Evolutionary conservation across 1,140 invertebrate genomes (phyloP).

Genomic region (Phenacoccus solenopsis): DNA sequence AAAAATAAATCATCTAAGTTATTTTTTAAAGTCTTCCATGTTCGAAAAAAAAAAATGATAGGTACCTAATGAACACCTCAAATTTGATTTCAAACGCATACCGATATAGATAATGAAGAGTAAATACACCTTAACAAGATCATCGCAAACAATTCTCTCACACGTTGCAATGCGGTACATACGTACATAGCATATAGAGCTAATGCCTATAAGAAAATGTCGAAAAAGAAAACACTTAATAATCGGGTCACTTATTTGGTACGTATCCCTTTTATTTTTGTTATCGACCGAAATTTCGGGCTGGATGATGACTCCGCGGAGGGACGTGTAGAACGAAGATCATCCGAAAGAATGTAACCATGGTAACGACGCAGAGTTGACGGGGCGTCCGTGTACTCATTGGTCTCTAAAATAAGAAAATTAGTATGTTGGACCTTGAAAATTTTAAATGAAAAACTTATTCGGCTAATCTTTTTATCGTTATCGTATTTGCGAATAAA

Average conservation of each 20-base stretch:
- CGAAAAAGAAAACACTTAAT: conserved; percentile 11
- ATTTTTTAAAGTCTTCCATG: too few species aligned
- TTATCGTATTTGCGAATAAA: neutral
- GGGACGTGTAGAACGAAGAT: neutral
- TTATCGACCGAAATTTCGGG: conserved; percentile 14
- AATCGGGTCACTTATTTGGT: conserved; percentile 17
- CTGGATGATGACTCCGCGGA: neutral
- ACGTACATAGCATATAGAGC: too few species aligned
- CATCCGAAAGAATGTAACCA: conserved; percentile 13
- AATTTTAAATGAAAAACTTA: neutral
- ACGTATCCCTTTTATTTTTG: conserved; percentile 15
- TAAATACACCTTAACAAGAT: too few species aligned
- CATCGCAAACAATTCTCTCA: too few species aligned
- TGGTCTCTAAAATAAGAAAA: conserved; percentile 2
- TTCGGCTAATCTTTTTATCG: neutral
- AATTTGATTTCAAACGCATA: too few species aligned
- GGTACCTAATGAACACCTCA: too few species aligned
- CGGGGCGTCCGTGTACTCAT: neutral
- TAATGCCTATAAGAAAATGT: neutral
- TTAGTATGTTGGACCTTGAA: conserved; percentile 1
- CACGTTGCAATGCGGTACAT: too few species aligned
- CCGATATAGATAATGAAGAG: too few species aligned
- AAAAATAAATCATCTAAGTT: too few species aligned
- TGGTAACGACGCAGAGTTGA: neutral
- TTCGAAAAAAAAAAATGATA: too few species aligned